Conservation (phyloP, 1,140 invertebrate species). For the Drosophila mauritiana region DNA sequence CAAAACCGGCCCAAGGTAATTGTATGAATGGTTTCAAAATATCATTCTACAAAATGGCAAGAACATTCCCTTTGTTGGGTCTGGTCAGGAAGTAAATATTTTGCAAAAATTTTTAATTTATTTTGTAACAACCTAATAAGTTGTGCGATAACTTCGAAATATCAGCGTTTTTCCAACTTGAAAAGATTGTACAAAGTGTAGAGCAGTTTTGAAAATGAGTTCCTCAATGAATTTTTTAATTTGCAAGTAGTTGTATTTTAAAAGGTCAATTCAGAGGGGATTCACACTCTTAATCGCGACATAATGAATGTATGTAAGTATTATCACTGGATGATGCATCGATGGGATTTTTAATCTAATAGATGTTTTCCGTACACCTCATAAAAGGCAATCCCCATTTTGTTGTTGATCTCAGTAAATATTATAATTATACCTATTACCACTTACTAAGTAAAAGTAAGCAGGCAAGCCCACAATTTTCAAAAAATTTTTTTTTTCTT, state of each 20-base stretch:
- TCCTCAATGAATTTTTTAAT: too few relatives aligned
- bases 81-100: not conserved
- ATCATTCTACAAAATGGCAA: not conserved
- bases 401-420: constrained; percentile 15
- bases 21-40: not conserved
- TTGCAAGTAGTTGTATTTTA: too few relatives aligned
- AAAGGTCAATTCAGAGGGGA: not conserved
- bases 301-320: not conserved
- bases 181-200: too few relatives aligned
- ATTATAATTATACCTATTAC: constrained; percentile 18
- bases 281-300: not conserved
- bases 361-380: not conserved
- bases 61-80: not conserved
- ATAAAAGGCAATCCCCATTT: constrained; percentile 8
- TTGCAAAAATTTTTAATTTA: not conserved
- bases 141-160: not conserved
- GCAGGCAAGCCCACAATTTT: too few relatives aligned
- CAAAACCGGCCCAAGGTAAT: too few relatives aligned
- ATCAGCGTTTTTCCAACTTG: not conserved
- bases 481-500: too few relatives aligned
- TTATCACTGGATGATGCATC: not conserved
- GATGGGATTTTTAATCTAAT: not conserved
- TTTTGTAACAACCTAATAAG: too few relatives aligned
- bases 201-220: too few relatives aligned
- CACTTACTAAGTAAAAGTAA: too few relatives aligned